phyloP scores from a whole-genome alignment of 1,140 invertebrate genomes.

The Brachionus rotundiformis region DNA sequence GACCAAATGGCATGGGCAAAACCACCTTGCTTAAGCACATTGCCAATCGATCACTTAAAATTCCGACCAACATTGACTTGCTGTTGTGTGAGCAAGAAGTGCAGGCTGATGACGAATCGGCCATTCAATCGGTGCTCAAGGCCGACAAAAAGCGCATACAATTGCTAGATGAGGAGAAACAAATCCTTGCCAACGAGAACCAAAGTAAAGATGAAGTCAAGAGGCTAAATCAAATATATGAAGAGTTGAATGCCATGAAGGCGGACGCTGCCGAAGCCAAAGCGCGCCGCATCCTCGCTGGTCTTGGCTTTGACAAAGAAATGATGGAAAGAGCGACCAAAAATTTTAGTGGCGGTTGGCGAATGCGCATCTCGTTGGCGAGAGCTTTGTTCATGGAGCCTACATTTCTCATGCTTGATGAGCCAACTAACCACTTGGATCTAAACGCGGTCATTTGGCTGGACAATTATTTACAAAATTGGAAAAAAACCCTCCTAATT shows the following conservation, averaged over 20 bases:
- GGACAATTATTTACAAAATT: conserved; percentile 93
- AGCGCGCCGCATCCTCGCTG: conserved; percentile 88
- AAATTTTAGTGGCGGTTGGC: conserved; percentile 95
- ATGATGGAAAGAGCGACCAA: conserved; percentile 94
- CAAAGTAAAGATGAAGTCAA: conserved; percentile 72
- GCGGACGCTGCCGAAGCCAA: conserved; percentile 93
- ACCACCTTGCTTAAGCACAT: conserved; percentile 95
- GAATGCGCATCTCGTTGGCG: conserved; percentile 95
- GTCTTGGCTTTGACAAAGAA: conserved; percentile 87
- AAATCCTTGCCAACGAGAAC: conserved; percentile 70
- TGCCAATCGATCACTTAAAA: conserved; percentile 79
- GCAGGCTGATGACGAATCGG: conserved; percentile 83
- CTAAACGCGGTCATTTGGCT: conserved; percentile 98
- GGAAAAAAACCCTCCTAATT: conserved; percentile 95
- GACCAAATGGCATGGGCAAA: conserved; percentile 95
- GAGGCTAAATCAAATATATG: conserved; percentile 83
- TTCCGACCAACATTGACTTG: conserved; percentile 95
- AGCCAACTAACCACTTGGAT: conserved; percentile 84
- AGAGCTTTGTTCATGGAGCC: conserved; percentile 77
- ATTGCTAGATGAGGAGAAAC: conserved; percentile 78
- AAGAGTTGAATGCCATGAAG: conserved; percentile 90
- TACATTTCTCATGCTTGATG: conserved; percentile 89
- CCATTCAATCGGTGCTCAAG: conserved; percentile 87
- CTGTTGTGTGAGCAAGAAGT: conserved; percentile 98
- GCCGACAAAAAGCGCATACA: conserved; percentile 84